Conservation (phyloP, 2,113 vertebrate genomes). For the Pteropus alecto region DNA sequence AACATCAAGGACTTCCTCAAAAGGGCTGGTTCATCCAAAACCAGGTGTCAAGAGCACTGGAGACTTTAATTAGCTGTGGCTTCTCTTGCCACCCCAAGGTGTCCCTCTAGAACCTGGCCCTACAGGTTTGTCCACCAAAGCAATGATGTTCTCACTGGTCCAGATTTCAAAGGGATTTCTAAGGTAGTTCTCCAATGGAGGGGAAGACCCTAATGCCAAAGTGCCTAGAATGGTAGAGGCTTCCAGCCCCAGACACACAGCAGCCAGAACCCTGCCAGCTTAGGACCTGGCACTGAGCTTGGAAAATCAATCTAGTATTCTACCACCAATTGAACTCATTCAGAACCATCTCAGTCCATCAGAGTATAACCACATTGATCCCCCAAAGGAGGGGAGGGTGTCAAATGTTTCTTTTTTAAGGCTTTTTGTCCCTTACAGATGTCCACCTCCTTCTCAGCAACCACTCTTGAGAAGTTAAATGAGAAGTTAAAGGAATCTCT, state of each 20-base stretch:
- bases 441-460: not conserved
- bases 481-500: not conserved
- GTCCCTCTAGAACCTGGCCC: not conserved
- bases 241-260: not conserved
- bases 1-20: not conserved
- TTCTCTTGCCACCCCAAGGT: not conserved
- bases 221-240: not conserved
- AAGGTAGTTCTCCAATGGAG: not conserved
- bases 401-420: not conserved
- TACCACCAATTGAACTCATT: not conserved
- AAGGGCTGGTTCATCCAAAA: not conserved
- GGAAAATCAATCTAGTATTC: not conserved
- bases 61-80: not conserved
- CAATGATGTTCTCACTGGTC: not conserved
- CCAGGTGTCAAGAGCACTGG: not conserved
- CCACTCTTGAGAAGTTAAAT: not conserved
- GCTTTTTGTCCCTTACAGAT: not conserved
- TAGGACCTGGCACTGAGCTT: not conserved
- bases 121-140: not conserved
- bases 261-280: not conserved
- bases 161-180: not conserved
- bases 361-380: not conserved
- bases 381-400: not conserved
- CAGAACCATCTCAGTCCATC: not conserved
- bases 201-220: not conserved